These are phyloP conservation scores for Poecilia latipinna DNA, from an alignment of 2,113 vertebrate species.

Conservation along the genomic window DNA sequence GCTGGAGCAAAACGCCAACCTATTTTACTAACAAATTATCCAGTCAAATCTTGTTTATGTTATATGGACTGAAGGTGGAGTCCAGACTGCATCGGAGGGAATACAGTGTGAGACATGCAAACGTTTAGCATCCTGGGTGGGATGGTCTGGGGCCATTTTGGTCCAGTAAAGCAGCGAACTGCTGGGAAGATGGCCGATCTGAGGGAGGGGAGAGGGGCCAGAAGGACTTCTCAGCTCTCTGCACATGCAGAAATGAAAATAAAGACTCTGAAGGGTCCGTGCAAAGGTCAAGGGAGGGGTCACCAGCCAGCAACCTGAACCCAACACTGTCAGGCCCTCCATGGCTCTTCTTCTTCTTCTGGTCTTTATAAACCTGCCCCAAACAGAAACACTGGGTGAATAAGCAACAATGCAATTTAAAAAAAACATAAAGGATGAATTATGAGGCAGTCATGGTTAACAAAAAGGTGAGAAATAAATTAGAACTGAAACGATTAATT, in stretches of 20 bases:
- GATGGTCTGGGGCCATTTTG: slow-evolving; percentile 25
- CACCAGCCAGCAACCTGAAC: slow-evolving; percentile 54
- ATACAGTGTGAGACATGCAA: not conserved
- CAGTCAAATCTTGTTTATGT: not conserved
- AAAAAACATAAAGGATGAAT: not conserved
- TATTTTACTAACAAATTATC: not conserved
- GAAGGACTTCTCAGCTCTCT: slow-evolving; percentile 43
- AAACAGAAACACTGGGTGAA: not conserved
- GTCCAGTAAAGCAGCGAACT: slow-evolving; percentile 43
- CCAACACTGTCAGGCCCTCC: slow-evolving; percentile 26
- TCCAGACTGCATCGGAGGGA: not conserved
- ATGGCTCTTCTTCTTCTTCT: slow-evolving; percentile 57
- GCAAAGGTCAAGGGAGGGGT: slow-evolving; percentile 69
- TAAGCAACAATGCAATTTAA: not conserved
- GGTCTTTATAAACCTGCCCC: slow-evolving; percentile 67
- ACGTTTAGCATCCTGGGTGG: slow-evolving; percentile 25
- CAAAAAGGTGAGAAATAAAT: not conserved
- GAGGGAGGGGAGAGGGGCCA: not conserved
- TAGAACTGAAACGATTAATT: too few relatives aligned
- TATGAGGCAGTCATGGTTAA: not conserved
- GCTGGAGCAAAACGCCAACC: not conserved
- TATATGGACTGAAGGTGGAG: not conserved
- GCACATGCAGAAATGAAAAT: slow-evolving; percentile 49
- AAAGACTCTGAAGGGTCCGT: slow-evolving; percentile 54
- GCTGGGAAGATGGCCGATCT: slow-evolving; percentile 6